Conservation (phyloP, 2,888 invertebrate species). For the Gastracanthus pulcherrimus region DNA sequence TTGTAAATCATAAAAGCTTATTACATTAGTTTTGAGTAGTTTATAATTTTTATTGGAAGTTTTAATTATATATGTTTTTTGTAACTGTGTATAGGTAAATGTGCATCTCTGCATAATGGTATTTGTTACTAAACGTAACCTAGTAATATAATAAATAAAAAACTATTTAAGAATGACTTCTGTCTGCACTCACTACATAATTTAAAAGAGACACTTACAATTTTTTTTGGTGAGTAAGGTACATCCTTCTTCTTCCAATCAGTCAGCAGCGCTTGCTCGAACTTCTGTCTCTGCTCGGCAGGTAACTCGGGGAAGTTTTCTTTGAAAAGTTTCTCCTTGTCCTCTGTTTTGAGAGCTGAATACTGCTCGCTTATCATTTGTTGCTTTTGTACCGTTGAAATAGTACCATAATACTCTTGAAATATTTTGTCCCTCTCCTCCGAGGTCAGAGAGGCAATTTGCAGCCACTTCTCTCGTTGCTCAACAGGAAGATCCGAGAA, state of each 20-base stretch:
- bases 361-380: constrained; percentile 75
- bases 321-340: constrained; percentile 74
- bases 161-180: too few species aligned
- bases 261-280: constrained; percentile 78
- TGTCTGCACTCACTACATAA: too few species aligned
- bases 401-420: constrained; percentile 70
- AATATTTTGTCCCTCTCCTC: constrained; percentile 74
- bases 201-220: constrained; percentile 35
- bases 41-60: too few species aligned
- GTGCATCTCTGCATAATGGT: too few species aligned
- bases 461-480: constrained; percentile 74
- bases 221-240: constrained; percentile 44
- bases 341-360: constrained; percentile 73
- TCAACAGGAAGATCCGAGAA: constrained; percentile 73
- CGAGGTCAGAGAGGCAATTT: constrained; percentile 73
- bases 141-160: too few species aligned
- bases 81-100: too few species aligned
- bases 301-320: constrained; percentile 75
- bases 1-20: too few species aligned
- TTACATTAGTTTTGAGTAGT: too few species aligned
- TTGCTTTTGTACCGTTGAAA: constrained; percentile 73
- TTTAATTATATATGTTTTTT: too few species aligned
- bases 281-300: constrained; percentile 79
- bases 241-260: constrained; percentile 75
- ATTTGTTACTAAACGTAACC: too few species aligned